Evolutionary conservation across 2,797 vertebrate species (phyloP).

Genomic region (Buphagus erythrorhynchus): DNA sequence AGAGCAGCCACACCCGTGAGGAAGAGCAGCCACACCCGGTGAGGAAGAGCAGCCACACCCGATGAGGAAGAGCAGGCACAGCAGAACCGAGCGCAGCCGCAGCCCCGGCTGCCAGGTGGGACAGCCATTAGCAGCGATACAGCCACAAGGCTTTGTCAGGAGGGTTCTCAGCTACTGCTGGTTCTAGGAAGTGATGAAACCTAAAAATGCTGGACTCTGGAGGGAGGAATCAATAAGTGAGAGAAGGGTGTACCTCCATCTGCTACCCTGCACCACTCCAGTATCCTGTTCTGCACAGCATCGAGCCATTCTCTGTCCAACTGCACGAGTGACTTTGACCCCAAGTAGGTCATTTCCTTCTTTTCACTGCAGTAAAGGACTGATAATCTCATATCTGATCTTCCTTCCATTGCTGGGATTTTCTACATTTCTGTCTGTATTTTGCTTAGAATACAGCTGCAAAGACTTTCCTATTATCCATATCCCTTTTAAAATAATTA

Average conservation of each 20-base stretch:
- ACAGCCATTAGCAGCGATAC: background rate
- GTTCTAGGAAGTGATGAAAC: background rate
- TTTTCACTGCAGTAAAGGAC: background rate
- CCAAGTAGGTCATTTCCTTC: background rate
- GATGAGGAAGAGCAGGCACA: background rate
- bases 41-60: too few relatives aligned
- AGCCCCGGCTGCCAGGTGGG: background rate
- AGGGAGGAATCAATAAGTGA: background rate
- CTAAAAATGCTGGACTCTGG: background rate
- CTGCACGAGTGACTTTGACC: background rate
- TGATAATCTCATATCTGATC: background rate
- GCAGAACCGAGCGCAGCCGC: accelerated
- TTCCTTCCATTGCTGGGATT: background rate
- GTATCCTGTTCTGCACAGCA: background rate
- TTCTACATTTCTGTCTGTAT: background rate
- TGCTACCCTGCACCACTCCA: background rate
- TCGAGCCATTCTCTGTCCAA: background rate
- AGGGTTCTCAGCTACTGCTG: background rate
- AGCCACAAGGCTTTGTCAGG: background rate
- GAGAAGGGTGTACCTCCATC: background rate
- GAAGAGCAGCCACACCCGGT: too few relatives aligned
- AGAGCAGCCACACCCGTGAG: too few relatives aligned
- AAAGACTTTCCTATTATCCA: background rate
- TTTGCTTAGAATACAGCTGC: background rate
- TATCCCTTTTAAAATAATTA: background rate